These are phyloP conservation scores for Scyliorhinus canicula DNA, from an alignment of 2,797 vertebrate species.

Conservation along the genomic window DNA sequence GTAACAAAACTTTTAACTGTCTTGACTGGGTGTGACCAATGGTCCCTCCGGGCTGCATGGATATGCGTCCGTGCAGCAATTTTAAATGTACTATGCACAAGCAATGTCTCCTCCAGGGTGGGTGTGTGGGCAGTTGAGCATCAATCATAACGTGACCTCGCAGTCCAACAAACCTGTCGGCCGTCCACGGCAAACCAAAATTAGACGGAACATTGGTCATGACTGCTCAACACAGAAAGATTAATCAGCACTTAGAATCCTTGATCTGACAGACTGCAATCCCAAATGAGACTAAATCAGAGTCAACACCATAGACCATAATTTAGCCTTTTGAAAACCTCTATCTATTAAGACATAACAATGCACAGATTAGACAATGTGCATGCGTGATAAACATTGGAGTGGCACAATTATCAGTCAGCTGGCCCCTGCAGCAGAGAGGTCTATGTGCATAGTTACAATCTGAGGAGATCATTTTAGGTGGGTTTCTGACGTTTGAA, in stretches of 20 bases:
- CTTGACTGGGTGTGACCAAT: neutral
- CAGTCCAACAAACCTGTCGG: neutral
- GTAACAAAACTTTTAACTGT: neutral
- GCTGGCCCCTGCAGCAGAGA: neutral
- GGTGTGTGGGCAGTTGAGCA: neutral
- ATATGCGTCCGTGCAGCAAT: neutral
- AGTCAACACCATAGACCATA: neutral
- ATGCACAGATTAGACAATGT: neutral
- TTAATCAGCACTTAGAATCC: neutral
- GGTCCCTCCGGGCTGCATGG: neutral
- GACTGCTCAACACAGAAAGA: neutral
- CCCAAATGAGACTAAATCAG: conserved; percentile 8
- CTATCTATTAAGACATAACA: neutral
- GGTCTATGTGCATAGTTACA: neutral
- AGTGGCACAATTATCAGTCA: neutral
- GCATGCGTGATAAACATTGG: no score
- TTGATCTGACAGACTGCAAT: neutral
- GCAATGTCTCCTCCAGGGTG: neutral
- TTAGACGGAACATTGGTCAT: neutral
- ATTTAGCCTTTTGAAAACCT: neutral
- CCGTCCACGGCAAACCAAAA: neutral
- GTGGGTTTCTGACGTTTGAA: conserved; percentile 12
- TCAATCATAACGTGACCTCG: neutral
- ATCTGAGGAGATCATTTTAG: neutral
- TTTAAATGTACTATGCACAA: neutral